Evolutionary conservation across 2,888 invertebrate genomes (phyloP).

Genomic region (Drosophila buzzatii): DNA sequence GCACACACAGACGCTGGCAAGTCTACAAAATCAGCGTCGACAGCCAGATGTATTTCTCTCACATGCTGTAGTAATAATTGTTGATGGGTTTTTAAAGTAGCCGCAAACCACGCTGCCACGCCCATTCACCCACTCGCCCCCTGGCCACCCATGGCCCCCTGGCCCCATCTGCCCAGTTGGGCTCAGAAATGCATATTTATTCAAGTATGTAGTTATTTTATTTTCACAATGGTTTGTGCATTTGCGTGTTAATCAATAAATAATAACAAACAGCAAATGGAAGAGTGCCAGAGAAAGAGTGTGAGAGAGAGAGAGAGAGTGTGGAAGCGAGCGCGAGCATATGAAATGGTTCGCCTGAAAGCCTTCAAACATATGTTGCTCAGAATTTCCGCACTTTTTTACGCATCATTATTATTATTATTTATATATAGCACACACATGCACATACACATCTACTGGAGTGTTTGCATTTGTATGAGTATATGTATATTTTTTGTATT

Average conservation of each 20-base stretch:
- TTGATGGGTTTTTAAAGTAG: constrained; percentile 72
- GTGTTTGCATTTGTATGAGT: constrained; percentile 21
- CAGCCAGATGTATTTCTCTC: constrained; percentile 46
- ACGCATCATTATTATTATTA: constrained; percentile 66
- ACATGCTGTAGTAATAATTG: constrained; percentile 61
- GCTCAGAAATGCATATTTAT: constrained; percentile 61
- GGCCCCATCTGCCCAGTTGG: neutral
- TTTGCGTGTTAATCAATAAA: constrained; percentile 76
- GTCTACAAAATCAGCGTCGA: constrained; percentile 68
- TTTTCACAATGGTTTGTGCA: constrained; percentile 62
- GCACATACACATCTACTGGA: constrained; percentile 9
- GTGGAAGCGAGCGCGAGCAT: neutral
- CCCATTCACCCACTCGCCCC: constrained; percentile 4
- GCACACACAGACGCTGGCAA: constrained; percentile 1
- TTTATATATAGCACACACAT: constrained; percentile 43
- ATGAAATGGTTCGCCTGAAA: constrained; percentile 33
- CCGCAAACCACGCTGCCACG: constrained; percentile 27
- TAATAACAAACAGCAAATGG: constrained; percentile 36
- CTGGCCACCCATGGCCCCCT: too few relatives aligned
- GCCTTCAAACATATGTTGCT: constrained; percentile 48
- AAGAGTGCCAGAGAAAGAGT: constrained; percentile 4
- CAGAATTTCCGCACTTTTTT: constrained; percentile 55
- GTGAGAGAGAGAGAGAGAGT: neutral
- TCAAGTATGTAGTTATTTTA: constrained; percentile 52
- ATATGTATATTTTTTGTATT: constrained; percentile 67